A percentile compares a stretch with the other conserved stretches of the same genome.
Evolutionary conservation across 2,113 vertebrate species (phyloP).

Genomic region (Brachyhypopomus occidentalis): DNA sequence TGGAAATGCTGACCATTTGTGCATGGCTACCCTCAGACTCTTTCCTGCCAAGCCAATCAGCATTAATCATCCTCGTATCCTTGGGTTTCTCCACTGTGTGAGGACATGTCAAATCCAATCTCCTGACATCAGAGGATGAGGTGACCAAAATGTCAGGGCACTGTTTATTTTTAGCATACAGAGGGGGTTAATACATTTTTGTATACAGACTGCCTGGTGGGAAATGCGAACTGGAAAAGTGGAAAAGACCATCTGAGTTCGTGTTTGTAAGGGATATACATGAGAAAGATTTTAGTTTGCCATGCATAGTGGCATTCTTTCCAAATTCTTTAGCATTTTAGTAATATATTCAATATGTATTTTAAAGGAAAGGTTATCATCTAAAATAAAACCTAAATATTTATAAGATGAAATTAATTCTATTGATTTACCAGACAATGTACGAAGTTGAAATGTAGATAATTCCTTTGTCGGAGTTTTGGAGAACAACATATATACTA

Average conservation of each 20-base stretch:
- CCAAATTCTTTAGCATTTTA: too few relatives aligned
- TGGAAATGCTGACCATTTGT: neutral
- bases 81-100: constrained; percentile 7
- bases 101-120: constrained; percentile 42
- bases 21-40: neutral
- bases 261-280: neutral
- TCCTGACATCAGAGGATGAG: constrained; percentile 31
- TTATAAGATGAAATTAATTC: too few relatives aligned
- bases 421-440: too few relatives aligned
- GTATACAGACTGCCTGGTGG: neutral
- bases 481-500: too few relatives aligned
- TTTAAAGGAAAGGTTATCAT: too few relatives aligned
- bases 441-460: too few relatives aligned
- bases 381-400: too few relatives aligned
- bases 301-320: too few relatives aligned
- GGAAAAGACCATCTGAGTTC: neutral
- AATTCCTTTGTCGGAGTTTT: too few relatives aligned
- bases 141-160: constrained; percentile 29
- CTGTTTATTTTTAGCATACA: constrained; percentile 46
- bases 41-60: constrained; percentile 41
- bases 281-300: neutral
- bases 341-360: too few relatives aligned
- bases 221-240: neutral
- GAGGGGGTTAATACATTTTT: neutral
- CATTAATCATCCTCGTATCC: constrained; percentile 37